These are phyloP conservation scores for Vannuccia rotundouncinata DNA, from an alignment of 2,888 invertebrate genomes.

Conservation along the genomic window DNA sequence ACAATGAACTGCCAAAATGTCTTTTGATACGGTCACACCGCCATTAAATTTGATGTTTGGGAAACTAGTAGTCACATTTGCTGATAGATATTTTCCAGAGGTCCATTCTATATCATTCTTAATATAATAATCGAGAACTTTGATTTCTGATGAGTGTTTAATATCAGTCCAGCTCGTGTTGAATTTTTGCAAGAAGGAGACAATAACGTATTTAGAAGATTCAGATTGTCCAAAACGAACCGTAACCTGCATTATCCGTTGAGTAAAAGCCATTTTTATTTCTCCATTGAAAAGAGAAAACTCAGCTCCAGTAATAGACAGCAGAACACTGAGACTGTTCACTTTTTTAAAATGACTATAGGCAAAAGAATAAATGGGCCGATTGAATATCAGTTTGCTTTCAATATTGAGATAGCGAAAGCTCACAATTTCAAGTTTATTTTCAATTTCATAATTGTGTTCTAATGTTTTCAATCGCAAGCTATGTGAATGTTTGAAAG, in stretches of 20 bases:
- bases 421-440: conserved; percentile 31
- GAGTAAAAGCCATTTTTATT: background rate
- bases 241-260: background rate
- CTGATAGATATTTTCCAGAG: background rate
- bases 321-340: background rate
- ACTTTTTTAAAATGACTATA: background rate
- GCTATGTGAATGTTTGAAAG: conserved; percentile 13
- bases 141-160: background rate
- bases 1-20: too few relatives aligned
- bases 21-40: too few relatives aligned
- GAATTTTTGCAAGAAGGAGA: background rate
- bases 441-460: conserved; percentile 25
- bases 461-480: background rate
- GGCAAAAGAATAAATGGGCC: background rate
- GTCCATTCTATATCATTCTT: background rate
- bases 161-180: background rate
- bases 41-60: too few relatives aligned
- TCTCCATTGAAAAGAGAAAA: background rate
- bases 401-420: conserved; percentile 17
- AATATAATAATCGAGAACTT: background rate
- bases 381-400: background rate
- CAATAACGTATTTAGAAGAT: background rate
- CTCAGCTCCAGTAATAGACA: background rate
- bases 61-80: background rate
- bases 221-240: background rate